These are phyloP conservation scores for Varanus salvator DNA, from an alignment of 2,113 vertebrate genomes.

Conservation along the genomic window DNA sequence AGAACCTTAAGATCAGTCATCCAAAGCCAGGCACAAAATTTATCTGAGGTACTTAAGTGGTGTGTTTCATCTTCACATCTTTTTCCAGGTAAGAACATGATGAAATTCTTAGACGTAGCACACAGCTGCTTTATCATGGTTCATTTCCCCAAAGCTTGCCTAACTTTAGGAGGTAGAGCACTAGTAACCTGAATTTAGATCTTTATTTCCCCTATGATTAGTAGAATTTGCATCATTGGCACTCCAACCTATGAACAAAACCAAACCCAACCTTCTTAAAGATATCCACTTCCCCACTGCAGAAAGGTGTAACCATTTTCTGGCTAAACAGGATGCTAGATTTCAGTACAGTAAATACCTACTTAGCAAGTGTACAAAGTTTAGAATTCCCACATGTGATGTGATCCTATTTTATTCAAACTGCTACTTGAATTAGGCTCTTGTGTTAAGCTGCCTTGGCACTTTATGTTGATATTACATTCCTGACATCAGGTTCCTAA, in stretches of 20 bases:
- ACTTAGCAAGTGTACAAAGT: too few species aligned
- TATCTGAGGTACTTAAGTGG: too few species aligned
- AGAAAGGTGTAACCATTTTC: background rate
- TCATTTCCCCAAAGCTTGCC: too few species aligned
- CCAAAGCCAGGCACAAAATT: too few species aligned
- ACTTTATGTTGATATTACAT: background rate
- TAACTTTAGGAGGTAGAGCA: too few species aligned
- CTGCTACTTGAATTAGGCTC: background rate
- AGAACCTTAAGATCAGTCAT: too few species aligned
- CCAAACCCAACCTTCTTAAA: background rate
- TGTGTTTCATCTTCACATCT: background rate
- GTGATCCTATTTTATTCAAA: background rate
- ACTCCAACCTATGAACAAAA: background rate
- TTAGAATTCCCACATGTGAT: too few species aligned
- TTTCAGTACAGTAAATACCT: background rate
- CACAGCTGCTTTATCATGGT: background rate
- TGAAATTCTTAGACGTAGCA: background rate
- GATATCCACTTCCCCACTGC: background rate
- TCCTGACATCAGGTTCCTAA: background rate
- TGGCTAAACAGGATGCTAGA: background rate
- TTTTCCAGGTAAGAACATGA: background rate
- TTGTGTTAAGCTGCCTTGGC: background rate
- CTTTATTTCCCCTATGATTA: background rate
- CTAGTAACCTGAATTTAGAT: too few species aligned
- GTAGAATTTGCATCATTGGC: background rate